Conservation (phyloP, 2,797 vertebrate genomes). For the Eulemur mongoz region DNA sequence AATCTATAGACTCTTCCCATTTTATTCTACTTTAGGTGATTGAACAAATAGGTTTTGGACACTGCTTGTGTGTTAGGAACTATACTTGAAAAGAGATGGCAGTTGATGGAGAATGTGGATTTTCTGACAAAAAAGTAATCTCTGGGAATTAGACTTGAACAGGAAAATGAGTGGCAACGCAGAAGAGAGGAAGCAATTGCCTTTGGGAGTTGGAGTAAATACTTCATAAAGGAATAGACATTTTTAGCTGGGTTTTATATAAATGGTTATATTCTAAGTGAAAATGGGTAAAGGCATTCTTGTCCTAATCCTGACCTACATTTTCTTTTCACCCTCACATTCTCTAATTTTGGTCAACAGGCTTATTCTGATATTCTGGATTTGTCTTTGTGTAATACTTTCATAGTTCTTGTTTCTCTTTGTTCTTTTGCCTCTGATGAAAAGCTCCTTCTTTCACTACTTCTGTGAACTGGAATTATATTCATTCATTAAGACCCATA, state of each 20-base stretch:
- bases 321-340: not conserved
- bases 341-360: not conserved
- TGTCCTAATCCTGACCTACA: not conserved
- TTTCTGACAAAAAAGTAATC: not conserved
- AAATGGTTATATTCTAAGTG: not conserved
- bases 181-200: not conserved
- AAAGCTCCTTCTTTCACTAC: not conserved
- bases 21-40: not conserved
- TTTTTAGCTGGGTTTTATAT: not conserved
- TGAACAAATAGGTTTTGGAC: conserved; percentile 10
- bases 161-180: not conserved
- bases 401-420: not conserved
- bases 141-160: not conserved
- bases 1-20: not conserved
- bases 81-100: not conserved
- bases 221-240: not conserved
- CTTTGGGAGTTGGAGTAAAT: not conserved
- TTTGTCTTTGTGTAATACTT: not conserved
- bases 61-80: not conserved
- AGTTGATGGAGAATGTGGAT: not conserved
- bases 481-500: not conserved
- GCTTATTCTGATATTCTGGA: not conserved
- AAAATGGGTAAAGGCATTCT: not conserved
- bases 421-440: not conserved
- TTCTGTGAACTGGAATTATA: not conserved